Conservation (phyloP, 1,140 invertebrate species). For the Drosophila lacteicornis region DNA sequence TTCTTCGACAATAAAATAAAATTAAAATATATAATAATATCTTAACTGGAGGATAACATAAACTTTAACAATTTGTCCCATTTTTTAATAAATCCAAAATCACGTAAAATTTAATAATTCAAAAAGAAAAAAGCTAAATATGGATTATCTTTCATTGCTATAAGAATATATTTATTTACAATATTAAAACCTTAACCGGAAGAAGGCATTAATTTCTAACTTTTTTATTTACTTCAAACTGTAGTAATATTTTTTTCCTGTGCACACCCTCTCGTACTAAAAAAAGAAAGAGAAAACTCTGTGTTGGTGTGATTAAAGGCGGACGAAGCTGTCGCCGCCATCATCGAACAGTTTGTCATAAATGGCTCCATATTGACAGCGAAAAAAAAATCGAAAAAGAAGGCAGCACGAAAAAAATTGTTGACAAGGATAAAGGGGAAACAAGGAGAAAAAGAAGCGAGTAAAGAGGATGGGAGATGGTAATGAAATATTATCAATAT, state of each 20-base stretch:
- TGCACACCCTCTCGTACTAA: conserved; percentile 1
- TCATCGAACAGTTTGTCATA: conserved; percentile 71
- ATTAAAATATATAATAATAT: background rate
- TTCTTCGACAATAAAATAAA: background rate
- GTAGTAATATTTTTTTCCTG: background rate
- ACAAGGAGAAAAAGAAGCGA: background rate
- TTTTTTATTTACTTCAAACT: too few relatives aligned
- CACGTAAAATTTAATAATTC: background rate
- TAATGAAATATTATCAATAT: conserved; percentile 53
- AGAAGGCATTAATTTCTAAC: background rate
- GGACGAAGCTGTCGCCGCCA: conserved; percentile 53
- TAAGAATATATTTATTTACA: too few relatives aligned
- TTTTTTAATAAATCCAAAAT: background rate
- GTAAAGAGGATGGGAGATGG: conserved; percentile 10
- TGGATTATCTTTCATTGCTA: too few relatives aligned
- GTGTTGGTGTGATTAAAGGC: conserved; percentile 56
- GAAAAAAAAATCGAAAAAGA: conserved; percentile 27
- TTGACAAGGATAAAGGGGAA: conserved; percentile 4
- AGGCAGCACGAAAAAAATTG: conserved; percentile 11
- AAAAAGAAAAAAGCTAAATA: too few relatives aligned
- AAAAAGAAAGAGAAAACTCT: background rate
- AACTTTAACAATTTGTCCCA: background rate
- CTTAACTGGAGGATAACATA: background rate
- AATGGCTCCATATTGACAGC: conserved; percentile 76
- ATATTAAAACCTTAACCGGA: background rate